These are phyloP conservation scores for Bos javanicus DNA, from an alignment of 2,113 vertebrate genomes.

Conservation along the genomic window DNA sequence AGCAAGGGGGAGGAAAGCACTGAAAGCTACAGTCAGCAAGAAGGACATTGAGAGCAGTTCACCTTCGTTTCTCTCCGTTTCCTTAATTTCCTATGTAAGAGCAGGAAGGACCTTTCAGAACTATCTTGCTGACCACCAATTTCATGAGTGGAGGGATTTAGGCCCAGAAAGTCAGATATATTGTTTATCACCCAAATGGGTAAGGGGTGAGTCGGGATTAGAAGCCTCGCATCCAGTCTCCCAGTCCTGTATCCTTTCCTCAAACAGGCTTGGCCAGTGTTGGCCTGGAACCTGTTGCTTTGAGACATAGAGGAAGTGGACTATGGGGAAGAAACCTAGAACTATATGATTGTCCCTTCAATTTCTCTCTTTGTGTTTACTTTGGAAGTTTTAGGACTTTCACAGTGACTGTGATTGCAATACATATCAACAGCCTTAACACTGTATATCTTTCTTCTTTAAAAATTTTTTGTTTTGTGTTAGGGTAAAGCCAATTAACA, in stretches of 20 bases:
- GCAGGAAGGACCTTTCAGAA: background rate
- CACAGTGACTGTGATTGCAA: background rate
- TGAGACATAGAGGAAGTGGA: background rate
- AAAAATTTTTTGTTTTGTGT: background rate
- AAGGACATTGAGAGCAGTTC: background rate
- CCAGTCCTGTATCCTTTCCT: too few relatives aligned
- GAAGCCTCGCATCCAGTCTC: background rate
- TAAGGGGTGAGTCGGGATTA: background rate
- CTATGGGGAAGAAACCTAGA: background rate
- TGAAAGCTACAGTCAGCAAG: background rate
- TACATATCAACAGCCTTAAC: background rate
- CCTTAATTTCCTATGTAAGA: background rate
- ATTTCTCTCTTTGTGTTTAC: background rate
- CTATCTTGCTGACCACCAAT: background rate
- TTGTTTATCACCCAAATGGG: background rate
- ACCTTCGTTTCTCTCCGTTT: background rate
- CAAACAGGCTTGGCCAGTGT: background rate
- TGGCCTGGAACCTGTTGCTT: background rate
- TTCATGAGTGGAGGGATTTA: background rate
- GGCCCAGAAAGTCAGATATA: background rate
- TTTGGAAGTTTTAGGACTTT: background rate
- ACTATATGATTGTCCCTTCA: rapidly evolving
- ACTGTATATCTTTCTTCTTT: background rate
- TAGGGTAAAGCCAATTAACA: background rate
- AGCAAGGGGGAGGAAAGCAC: background rate